A percentile compares a stretch with the other conserved stretches of the same genome.
Evolutionary conservation across 2,113 vertebrate species (phyloP).

Genomic region (Oxyruncus cristatus): DNA sequence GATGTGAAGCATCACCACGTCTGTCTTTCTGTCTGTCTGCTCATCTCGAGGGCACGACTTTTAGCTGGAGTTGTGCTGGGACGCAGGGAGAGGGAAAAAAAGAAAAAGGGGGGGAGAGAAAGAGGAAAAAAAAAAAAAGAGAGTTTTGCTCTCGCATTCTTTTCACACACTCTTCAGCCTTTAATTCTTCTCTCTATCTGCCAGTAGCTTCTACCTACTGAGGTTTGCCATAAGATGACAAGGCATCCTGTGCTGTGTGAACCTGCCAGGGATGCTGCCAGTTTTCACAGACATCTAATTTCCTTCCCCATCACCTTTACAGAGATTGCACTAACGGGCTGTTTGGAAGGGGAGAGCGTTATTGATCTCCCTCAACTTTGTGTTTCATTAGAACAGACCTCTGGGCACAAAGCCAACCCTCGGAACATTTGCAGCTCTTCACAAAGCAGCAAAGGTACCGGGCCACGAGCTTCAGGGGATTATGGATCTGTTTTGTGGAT

Average conservation of each 20-base stretch:
- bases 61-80: neutral
- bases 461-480: neutral
- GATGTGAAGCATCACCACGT: neutral
- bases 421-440: slow-evolving; percentile 21
- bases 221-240: neutral
- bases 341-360: neutral
- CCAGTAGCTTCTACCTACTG: neutral
- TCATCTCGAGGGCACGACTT: neutral
- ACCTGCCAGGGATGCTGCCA: neutral
- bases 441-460: neutral
- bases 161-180: neutral
- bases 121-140: neutral
- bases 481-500: neutral
- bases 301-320: neutral
- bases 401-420: neutral
- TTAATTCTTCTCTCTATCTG: neutral
- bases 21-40: neutral
- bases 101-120: too few relatives aligned
- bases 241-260: neutral
- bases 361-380: neutral
- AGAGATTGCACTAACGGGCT: neutral
- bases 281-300: neutral
- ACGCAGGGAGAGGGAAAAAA: neutral
- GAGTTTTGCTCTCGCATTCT: neutral
- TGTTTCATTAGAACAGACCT: slow-evolving; percentile 5